Evolutionary conservation across 2,888 invertebrate species (phyloP).

Genomic region (Panzeria rudis): DNA sequence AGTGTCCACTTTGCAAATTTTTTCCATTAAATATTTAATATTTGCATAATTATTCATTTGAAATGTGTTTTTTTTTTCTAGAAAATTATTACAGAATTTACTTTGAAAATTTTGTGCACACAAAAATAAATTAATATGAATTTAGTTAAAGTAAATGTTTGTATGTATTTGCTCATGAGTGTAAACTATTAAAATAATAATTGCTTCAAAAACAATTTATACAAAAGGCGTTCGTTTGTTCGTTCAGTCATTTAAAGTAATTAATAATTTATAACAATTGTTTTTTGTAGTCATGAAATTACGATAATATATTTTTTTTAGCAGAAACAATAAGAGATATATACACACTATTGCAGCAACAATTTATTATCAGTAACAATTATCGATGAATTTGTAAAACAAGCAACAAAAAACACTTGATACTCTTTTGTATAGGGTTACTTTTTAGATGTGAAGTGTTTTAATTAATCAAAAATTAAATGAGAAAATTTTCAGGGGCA

Average conservation of each 20-base stretch:
- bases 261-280: constrained; percentile 64
- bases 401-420: background rate
- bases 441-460: background rate
- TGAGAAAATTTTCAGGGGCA: no score
- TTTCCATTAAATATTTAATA: constrained; percentile 13
- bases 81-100: background rate
- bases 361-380: constrained; percentile 57
- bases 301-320: constrained; percentile 44
- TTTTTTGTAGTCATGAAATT: constrained; percentile 61
- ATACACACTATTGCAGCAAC: constrained; percentile 17
- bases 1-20: background rate
- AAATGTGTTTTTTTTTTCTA: background rate
- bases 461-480: no score
- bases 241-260: constrained; percentile 63
- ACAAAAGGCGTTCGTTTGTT: constrained; percentile 56
- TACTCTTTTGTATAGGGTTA: background rate
- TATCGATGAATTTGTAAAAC: constrained; percentile 41
- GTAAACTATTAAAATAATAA: constrained; percentile 10
- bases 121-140: constrained; percentile 39
- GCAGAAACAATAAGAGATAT: background rate
- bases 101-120: constrained; percentile 14
- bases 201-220: constrained; percentile 40
- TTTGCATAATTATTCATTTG: constrained; percentile 38
- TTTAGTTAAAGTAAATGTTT: constrained; percentile 2
- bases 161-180: background rate